Evolutionary conservation across 2,113 vertebrate genomes (phyloP), one percentile per base, ranked within the genome.

Genomic region (Triplophysa dalaica): DNA sequence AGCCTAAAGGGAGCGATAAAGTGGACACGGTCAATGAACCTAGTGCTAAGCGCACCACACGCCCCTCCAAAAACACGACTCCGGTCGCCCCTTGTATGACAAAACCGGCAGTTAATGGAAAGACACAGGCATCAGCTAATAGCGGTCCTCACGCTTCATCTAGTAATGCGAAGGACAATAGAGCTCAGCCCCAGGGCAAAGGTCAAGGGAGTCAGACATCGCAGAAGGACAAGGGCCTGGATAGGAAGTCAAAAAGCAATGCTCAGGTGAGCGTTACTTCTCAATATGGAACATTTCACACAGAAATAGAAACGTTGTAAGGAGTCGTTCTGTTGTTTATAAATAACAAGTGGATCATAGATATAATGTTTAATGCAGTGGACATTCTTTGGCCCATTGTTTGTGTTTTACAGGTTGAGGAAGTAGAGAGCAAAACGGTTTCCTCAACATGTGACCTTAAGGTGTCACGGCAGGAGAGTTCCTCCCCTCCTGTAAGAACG

Each of bases 11-110:
- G 0, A 19, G 48, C 58, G 54, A 52, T 0, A 88, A 76, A 69
- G 66, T 75, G 0, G 94, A 95, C 82, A 78, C 77, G 29, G 89
- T 79, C n/a, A 83, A 84, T 75, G 91, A 91, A 78, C 88, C 91
- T 77, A 87, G 84, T 26, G 86, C 90, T 29, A 92, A 91, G 67
- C 82, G 87, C 54, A 86, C 85, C n/a, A 79, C 77, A 19, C 87
- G 56, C 41, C 81, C 61, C 62, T 58, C 83, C 33, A 87, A 84
- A 68, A 75, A 66, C 61, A 43, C 77, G 33, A 86, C 86, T 80
- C 29, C 73, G 68, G 19, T 73, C 60, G 75, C 73, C 67, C 17
- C 79, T 9, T 17, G 38, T n/a, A 21, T 52, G 13, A 58, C 38
- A 16, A 70, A 85, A 58, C 24, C 70, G 14, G 29, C 45, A 45